A percentile compares a stretch with the other conserved stretches of the same genome.
Conservation (phyloP, 2,113 vertebrate genomes). For the Hepsetus odoe region DNA sequence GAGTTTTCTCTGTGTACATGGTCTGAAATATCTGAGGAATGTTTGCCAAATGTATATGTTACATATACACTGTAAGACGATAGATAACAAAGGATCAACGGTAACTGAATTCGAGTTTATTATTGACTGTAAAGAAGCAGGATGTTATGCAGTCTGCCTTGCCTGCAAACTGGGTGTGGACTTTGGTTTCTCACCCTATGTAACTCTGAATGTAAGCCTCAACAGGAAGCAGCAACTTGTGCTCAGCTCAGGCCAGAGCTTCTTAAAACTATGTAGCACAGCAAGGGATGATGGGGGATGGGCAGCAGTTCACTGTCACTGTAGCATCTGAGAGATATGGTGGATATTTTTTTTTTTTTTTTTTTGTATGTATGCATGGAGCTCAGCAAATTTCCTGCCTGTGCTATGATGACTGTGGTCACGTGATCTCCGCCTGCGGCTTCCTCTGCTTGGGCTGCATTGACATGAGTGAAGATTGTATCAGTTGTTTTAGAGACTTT, state of each 20-base stretch:
- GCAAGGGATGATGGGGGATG: slow-evolving; percentile 34
- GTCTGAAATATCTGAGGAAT: neutral
- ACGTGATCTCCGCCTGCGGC: slow-evolving; percentile 7
- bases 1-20: neutral
- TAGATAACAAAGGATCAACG: neutral
- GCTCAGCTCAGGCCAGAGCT: neutral
- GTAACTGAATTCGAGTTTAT: neutral
- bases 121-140: neutral
- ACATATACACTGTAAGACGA: neutral
- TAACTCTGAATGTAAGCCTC: slow-evolving; percentile 37
- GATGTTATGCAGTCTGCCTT: slow-evolving; percentile 4
- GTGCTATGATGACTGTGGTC: neutral
- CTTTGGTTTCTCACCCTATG: neutral
- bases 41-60: neutral
- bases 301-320: neutral
- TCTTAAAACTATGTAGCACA: neutral
- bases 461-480: neutral
- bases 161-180: slow-evolving; percentile 12
- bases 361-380: neutral
- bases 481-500: neutral
- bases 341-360: neutral
- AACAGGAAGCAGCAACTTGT: slow-evolving; percentile 50
- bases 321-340: neutral
- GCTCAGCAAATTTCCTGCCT: slow-evolving; percentile 19
- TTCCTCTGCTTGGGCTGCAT: slow-evolving; percentile 3